Evolutionary conservation across 2,113 vertebrate species (phyloP).

Genomic region (Camarhynchus parvulus): DNA sequence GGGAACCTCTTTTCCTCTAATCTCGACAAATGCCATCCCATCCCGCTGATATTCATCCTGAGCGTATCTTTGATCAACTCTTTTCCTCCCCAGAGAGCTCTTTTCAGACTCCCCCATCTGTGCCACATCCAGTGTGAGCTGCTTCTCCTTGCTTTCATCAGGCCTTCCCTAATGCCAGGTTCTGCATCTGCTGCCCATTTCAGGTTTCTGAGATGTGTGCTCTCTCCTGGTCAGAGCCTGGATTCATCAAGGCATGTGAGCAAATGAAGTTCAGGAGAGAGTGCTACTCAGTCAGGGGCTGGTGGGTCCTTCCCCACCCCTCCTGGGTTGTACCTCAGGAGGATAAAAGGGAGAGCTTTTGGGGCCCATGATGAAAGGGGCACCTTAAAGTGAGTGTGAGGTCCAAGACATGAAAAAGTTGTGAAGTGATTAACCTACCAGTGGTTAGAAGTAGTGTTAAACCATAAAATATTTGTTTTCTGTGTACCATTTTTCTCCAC

Average conservation of each 20-base stretch:
- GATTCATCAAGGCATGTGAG: not conserved
- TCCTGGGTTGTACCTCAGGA: not conserved
- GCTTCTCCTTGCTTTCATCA: not conserved
- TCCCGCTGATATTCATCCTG: not conserved
- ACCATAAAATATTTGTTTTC: not conserved
- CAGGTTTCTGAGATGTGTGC: not conserved
- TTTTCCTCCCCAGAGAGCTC: not conserved
- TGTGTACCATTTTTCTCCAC: not conserved
- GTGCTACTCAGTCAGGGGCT: not conserved
- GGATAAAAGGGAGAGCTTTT: not conserved
- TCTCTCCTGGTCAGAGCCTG: not conserved
- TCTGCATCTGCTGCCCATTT: constrained; percentile 17
- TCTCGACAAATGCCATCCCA: not conserved
- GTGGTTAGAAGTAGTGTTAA: not conserved
- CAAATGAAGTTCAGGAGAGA: not conserved
- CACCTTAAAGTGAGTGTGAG: not conserved
- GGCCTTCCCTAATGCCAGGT: not conserved
- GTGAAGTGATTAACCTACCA: not conserved
- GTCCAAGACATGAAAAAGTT: not conserved
- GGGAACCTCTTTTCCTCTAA: not conserved
- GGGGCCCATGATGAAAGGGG: not conserved
- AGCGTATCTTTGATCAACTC: not conserved
- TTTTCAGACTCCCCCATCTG: not conserved
- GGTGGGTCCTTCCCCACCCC: not conserved
- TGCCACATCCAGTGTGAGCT: not conserved